Evolutionary conservation across 2,888 invertebrate genomes (phyloP), one percentile per base, ranked within the genome.

Genomic region (Chaetogeoica ovagalla): DNA sequence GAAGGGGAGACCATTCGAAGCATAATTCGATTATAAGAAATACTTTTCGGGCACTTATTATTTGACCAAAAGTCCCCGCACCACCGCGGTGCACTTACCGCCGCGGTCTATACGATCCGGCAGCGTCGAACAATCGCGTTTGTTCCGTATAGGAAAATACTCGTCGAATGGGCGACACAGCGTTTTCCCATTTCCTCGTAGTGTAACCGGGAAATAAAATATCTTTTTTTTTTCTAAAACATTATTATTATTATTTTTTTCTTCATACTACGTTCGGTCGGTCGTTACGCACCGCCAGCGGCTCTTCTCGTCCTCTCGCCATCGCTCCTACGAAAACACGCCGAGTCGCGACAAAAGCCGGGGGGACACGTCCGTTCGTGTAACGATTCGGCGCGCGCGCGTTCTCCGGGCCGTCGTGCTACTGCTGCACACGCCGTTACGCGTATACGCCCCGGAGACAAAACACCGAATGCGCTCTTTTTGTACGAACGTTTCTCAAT

Each of bases 121-220:
- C 52, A 52, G 30, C 52, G 52, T 21, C 73, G 15, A 73, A 73
- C 62, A 73, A 63, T 73, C 73, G 55, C 30, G 30, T 30, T 30
- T 4, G 30, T 30, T 30, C 4, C 30, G 30, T 30, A 30, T 30
- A 30, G 19, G 66, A 39, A 66, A 37, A 39, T 30, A 30, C 30
- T 30, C 74, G 52, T 57, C 39, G 65, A 21, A 57, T 65, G n/a
- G n/a, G 65, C 74, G 55, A 75, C 17, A 68, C 13, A 21, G 68
- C 57, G 68, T 76, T 77, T 77, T 77, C 57, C 75, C 66, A 37
- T 30, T 30, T 30, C 30, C 4, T 30, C 4, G 1, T n/a, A n/a
- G n/a, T 75, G 37, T 52, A 77, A 77, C 77, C 37, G n/a, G n/a
- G 69, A 77, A 77, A 77, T 69, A 77, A 77, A 77, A 77, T 69